Conservation (phyloP, 1,140 invertebrate species). For the Zaprionus africanus region DNA sequence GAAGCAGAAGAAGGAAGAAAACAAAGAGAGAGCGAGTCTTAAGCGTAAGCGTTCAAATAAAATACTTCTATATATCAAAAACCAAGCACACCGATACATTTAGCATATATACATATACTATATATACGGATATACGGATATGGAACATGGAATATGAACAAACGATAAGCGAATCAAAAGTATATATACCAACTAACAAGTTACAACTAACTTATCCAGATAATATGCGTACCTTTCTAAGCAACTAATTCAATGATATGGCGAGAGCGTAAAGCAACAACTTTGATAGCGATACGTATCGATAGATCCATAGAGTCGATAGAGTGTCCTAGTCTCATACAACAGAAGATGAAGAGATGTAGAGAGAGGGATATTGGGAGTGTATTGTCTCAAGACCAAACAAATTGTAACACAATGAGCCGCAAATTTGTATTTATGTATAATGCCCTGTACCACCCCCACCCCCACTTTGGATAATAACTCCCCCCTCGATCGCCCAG, state of each 20-base stretch:
- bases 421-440: constrained; percentile 76
- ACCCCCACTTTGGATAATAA: constrained; percentile 18
- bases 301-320: neutral
- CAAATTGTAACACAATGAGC: constrained; percentile 65
- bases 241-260: constrained; percentile 61
- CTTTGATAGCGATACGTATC: constrained; percentile 23
- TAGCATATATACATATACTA: constrained; percentile 57
- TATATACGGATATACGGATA: constrained; percentile 34
- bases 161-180: constrained; percentile 43
- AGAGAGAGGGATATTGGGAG: constrained; percentile 32
- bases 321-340: neutral
- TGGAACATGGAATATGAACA: constrained; percentile 34
- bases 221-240: constrained; percentile 77
- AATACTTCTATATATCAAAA: constrained; percentile 73
- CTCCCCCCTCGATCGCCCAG: constrained; percentile 12
- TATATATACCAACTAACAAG: constrained; percentile 43
- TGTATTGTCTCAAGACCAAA: constrained; percentile 68
- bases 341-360: neutral
- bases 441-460: constrained; percentile 12
- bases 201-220: constrained; percentile 57
- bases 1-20: neutral
- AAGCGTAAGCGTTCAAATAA: constrained; percentile 42
- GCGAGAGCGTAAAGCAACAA: constrained; percentile 16
- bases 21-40: constrained; percentile 33
- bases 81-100: constrained; percentile 80